Percentiles rank a stretch among this genome's conserved stretches.
Evolutionary conservation across 1,140 invertebrate species (phyloP).

Genomic region (Carcinoscorpius rotundicauda): DNA sequence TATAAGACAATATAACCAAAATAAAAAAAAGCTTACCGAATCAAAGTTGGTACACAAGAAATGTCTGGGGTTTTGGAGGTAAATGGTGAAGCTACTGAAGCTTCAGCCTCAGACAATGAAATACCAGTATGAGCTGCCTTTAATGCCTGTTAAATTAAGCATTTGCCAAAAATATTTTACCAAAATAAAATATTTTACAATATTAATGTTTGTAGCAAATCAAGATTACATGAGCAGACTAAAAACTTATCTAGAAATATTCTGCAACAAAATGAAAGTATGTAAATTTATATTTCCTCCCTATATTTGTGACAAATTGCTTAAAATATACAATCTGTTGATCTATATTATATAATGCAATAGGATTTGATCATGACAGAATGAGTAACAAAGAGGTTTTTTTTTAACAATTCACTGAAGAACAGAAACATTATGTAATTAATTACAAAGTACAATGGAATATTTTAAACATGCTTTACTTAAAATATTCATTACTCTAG

Average conservation of each 20-base stretch:
- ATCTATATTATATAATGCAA: too few relatives aligned
- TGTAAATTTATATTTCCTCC: not conserved
- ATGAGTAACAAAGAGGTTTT: too few relatives aligned
- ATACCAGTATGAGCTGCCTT: constrained; percentile 89
- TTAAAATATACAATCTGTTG: not conserved
- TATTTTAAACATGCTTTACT: too few relatives aligned
- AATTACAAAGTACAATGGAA: too few relatives aligned
- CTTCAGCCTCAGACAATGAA: constrained; percentile 88
- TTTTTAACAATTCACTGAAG: too few relatives aligned
- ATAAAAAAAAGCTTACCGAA: constrained; percentile 38
- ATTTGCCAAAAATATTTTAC: too few relatives aligned
- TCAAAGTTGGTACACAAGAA: constrained; percentile 70
- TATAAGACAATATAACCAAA: too few relatives aligned
- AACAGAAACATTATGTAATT: too few relatives aligned
- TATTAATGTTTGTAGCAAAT: constrained; percentile 5
- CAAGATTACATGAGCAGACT: not conserved
- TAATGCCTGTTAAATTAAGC: constrained; percentile 36
- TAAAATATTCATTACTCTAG: too few relatives aligned
- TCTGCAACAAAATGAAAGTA: not conserved
- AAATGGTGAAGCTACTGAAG: constrained; percentile 89
- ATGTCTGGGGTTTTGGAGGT: constrained; percentile 78
- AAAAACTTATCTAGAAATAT: constrained; percentile 6
- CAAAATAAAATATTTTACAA: too few relatives aligned
- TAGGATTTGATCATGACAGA: too few relatives aligned
- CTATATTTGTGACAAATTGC: not conserved